Evolutionary conservation across 2,888 invertebrate genomes (phyloP).

Genomic region (Agrilus cyanescens): DNA sequence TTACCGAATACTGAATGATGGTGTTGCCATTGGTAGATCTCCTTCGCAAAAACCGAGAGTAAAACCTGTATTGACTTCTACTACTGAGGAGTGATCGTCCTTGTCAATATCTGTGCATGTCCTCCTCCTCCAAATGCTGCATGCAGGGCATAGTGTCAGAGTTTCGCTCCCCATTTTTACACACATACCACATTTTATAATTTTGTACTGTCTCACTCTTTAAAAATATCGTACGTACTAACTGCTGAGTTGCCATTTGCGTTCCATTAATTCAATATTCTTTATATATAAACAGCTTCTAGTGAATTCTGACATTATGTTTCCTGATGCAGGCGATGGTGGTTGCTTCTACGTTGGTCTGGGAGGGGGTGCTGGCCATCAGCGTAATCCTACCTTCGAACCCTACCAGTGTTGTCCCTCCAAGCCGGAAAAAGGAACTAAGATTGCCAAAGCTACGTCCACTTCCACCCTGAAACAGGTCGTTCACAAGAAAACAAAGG

Average conservation of each 20-base stretch:
- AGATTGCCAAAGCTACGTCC: slow-evolving; percentile 22
- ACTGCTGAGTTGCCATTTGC: slow-evolving; percentile 21
- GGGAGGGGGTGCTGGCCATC: slow-evolving; percentile 71
- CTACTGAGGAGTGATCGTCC: slow-evolving; percentile 28
- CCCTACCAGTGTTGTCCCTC: slow-evolving; percentile 88
- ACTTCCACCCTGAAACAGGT: slow-evolving; percentile 21
- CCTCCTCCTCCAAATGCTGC: slow-evolving; percentile 24
- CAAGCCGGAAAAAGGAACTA: slow-evolving; percentile 52
- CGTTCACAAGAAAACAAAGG: slow-evolving; percentile 20
- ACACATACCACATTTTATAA: slow-evolving; percentile 6
- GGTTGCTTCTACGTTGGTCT: slow-evolving; percentile 87
- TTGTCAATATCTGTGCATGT: slow-evolving; percentile 26
- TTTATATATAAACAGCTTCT: slow-evolving; percentile 23
- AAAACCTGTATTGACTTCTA: slow-evolving; percentile 12
- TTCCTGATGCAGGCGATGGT: slow-evolving; percentile 92
- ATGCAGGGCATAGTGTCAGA: slow-evolving; percentile 38
- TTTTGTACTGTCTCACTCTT: slow-evolving; percentile 7
- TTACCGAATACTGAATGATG: background rate
- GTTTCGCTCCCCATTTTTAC: slow-evolving; percentile 24
- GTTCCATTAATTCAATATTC: slow-evolving; percentile 19
- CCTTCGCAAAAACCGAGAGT: background rate
- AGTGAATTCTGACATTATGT: slow-evolving; percentile 63
- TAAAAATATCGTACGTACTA: slow-evolving; percentile 25
- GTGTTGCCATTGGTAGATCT: slow-evolving; percentile 1
- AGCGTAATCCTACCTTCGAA: slow-evolving; percentile 66